Base-by-base conservation (phyloP, 2,797 vertebrate species). In the Channallabes apus region DNA sequence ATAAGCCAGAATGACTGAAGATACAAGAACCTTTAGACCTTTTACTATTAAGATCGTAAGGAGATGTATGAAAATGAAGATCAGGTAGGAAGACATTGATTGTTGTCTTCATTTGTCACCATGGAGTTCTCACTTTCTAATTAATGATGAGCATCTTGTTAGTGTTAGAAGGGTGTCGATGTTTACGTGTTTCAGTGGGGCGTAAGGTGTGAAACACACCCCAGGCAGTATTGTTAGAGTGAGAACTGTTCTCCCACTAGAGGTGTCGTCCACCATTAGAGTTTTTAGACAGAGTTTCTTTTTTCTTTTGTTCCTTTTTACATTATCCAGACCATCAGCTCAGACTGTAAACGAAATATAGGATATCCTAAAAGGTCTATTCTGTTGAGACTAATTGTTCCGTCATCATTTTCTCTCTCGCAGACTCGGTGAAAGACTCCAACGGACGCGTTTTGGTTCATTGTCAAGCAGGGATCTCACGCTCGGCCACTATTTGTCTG, bases 401-500 rank as follows among this genome's bases (percentile, higher is more conserved):
- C 12, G 12, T 54, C 12, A 54, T 54, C 2, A 0, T 67, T 54
- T 68, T 82, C 2, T 41, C 46, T 46, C 82, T 80, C 82, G 27
- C 91, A 96, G 96, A 96, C 88, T 96, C 95, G 0, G 76, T 96
- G 17, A 94, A 95, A 38, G 94, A 95, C 89, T 94, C 94, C 29
- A 95, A 93, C 41, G 95, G 96, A 0, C 92, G 96, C 1, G 95
- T 96, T 20, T 91, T 96, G 84, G 95, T 96, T 76, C 95, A 96
- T 65, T 96, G 96, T 90, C 95, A 96, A 89, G 96, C 96, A 0
- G 96, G 96, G 6, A 96, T 96, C 91, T 96, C 96, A 0, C 95
- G 96, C 87, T 96, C 96, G 0, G 96, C 96, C 91, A 96, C 96
- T 86, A 96, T 96, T 90, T 96, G 96, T 92, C 93, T 96, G 87